phyloP scores from a whole-genome alignment of 2,797 vertebrate species.

The Myotis daubentonii region DNA sequence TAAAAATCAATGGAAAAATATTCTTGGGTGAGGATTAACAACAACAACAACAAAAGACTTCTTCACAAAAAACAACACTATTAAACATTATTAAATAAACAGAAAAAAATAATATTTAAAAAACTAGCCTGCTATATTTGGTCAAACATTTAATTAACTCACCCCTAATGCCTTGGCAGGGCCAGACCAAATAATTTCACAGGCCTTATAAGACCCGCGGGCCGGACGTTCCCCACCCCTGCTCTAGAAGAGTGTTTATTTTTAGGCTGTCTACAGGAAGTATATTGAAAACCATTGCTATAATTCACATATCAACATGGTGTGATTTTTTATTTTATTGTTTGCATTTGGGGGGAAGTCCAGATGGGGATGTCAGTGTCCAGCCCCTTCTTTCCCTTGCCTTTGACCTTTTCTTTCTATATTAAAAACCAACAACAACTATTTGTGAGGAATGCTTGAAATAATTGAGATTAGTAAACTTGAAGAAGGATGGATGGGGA shows the following conservation, averaged over 20 bases:
- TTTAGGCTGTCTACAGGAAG: background rate
- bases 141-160: too few relatives aligned
- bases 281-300: background rate
- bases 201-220: too few relatives aligned
- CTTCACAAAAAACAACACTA: too few relatives aligned
- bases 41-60: too few relatives aligned
- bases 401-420: slow-evolving; percentile 35
- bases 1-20: too few relatives aligned
- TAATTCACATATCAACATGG: background rate
- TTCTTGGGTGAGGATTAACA: too few relatives aligned
- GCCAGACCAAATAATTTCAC: too few relatives aligned
- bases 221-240: too few relatives aligned
- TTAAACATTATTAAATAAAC: too few relatives aligned
- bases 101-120: too few relatives aligned
- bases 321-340: background rate
- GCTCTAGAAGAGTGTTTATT: background rate
- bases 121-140: too few relatives aligned
- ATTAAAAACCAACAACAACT: background rate
- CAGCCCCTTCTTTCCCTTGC: background rate
- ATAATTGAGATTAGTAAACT: background rate
- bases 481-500: background rate
- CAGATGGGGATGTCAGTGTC: background rate
- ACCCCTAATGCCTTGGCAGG: too few relatives aligned
- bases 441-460: slow-evolving; percentile 32
- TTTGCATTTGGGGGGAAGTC: background rate